Evolutionary conservation across 2,113 vertebrate species (phyloP), one percentile per base, ranked within the genome.

Genomic region (Pelecanoides urinatrix): DNA sequence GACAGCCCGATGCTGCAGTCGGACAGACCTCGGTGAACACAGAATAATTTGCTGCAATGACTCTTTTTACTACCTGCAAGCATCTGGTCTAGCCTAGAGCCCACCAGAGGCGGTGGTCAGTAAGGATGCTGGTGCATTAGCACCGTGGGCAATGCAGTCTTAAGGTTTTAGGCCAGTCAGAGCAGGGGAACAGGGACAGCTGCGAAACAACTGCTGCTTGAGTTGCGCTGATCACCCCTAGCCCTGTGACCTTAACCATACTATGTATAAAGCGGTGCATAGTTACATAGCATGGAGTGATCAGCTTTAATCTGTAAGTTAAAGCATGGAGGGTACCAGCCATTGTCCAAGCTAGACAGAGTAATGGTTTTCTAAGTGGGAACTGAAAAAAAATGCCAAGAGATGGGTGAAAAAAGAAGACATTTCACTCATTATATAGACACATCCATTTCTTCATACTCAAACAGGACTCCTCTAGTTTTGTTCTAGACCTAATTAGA

Each of bases 401-500:
- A 86, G 58, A 83, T 42, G 42, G 73, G 67, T 79, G 68, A 92
- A 93, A 95, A 96, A 94, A 93, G 65, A 85, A 91, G 84, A 77
- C 58, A 79, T 95, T 94, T 92, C 91, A 83, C 90, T 93, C 68
- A 76, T 93, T 80, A 83, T 25, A 85, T 38, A 91, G 94, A 88
- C 80, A 92, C 88, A 97, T 98, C 92, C 93, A 94, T 98, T 97
- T 98, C 93, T 90, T 96, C 96, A 74, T 52, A 78, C 50, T 84
- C 95, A 97, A 88, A 96, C 92, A 94, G 96, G 93, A 93, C 82
- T 97, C 86, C 92, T 97, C 95, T 95, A 97, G 94, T 97, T 98
- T 98, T 97, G 86, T 92, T 94, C 96, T 91, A 98, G 96, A 97
- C 92, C 88, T 98, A 98, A 98, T 98, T 98, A 97, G 91, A 96